These are phyloP conservation scores for Eudorcas thomsonii DNA, from an alignment of 2,113 vertebrate genomes.

Conservation along the genomic window DNA sequence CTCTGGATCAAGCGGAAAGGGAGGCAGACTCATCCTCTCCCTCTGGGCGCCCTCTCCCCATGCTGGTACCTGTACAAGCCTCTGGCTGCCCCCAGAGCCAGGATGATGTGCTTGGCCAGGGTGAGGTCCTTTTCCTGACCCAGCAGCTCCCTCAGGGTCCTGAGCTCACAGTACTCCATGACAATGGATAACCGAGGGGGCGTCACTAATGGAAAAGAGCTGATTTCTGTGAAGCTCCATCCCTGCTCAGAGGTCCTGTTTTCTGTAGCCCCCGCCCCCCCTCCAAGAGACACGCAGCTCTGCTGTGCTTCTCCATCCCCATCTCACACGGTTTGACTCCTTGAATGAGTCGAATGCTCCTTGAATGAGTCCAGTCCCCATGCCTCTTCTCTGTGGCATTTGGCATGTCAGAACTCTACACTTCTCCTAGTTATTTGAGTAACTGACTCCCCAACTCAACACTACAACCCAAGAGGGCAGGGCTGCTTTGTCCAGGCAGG, in stretches of 20 bases:
- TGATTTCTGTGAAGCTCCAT: neutral
- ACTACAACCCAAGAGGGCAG: neutral
- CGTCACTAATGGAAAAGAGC: slow-evolving; percentile 70
- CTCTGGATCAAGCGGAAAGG: neutral
- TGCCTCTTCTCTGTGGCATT: neutral
- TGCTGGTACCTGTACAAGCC: slow-evolving; percentile 88
- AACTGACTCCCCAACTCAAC: neutral
- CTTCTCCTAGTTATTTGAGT: neutral
- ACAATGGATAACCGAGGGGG: slow-evolving; percentile 86
- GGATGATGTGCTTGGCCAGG: slow-evolving; percentile 79
- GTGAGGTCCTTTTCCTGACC: slow-evolving; percentile 74
- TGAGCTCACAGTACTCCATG: slow-evolving; percentile 90
- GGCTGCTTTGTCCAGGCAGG: neutral
- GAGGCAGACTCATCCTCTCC: neutral
- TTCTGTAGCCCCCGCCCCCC: neutral
- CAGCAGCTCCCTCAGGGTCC: slow-evolving; percentile 87
- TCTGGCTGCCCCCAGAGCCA: slow-evolving; percentile 86
- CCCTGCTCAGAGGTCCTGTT: neutral
- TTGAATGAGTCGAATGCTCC: neutral
- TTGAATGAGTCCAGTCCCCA: neutral
- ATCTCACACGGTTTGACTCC: neutral
- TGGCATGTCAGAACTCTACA: neutral
- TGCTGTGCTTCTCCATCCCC: neutral
- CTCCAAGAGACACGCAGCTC: neutral
- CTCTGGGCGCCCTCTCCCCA: neutral